These are phyloP conservation scores for Clytia hemisphaerica DNA, from an alignment of 30 jellyfish, hydroid and myxozoan genomes.

Conservation along the genomic window DNA sequence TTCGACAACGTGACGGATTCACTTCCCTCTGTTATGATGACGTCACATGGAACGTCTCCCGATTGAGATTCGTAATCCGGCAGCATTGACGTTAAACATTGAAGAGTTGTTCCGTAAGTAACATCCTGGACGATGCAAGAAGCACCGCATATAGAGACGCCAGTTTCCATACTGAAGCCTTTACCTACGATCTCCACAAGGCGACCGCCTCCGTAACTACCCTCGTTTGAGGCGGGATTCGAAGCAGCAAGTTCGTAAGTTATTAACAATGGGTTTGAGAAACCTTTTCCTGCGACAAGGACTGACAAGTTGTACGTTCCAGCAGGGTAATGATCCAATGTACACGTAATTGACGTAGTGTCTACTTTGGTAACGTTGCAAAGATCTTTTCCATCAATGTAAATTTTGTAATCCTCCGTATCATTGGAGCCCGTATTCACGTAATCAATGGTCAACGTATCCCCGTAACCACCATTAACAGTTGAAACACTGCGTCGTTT, in stretches of 20 bases:
- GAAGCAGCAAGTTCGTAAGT: constrained; percentile 37
- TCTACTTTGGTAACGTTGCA: constrained; percentile 37
- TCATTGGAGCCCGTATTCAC: constrained; percentile 22
- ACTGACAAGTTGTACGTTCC: constrained; percentile 45
- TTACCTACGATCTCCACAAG: constrained; percentile 48
- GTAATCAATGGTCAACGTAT: constrained; percentile 25
- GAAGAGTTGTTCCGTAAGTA: too few species aligned
- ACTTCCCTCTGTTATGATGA: too few species aligned
- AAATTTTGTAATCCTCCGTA: constrained; percentile 21
- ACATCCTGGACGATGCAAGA: too few species aligned
- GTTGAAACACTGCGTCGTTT: constrained; percentile 32
- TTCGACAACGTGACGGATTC: background rate
- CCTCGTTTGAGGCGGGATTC: constrained; percentile 34
- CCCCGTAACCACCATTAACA: constrained; percentile 34
- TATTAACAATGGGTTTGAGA: constrained; percentile 28
- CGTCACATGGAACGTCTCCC: too few species aligned
- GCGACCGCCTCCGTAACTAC: constrained; percentile 94
- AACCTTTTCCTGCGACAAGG: constrained; percentile 45
- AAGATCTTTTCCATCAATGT: constrained; percentile 19
- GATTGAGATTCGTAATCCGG: too few species aligned
- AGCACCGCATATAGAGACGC: constrained; percentile 54
- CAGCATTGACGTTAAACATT: too few species aligned
- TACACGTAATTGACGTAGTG: constrained; percentile 24
- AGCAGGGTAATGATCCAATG: constrained; percentile 36
- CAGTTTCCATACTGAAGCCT: constrained; percentile 54